Conservation (phyloP, 2,113 vertebrate species). For the Stomatorhinus ivindoensis region DNA sequence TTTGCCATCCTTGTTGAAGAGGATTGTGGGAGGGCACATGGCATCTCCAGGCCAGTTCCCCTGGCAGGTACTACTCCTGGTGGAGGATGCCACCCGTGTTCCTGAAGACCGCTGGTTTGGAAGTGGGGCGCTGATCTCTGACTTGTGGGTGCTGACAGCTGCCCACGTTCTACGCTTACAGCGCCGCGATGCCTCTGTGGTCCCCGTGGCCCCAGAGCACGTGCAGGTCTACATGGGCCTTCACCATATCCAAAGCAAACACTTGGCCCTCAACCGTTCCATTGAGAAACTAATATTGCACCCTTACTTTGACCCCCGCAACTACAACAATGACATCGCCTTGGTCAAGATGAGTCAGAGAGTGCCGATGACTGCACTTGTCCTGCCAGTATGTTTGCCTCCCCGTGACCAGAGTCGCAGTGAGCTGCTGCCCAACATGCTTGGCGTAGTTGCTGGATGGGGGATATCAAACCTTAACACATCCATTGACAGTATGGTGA, state of each 20-base stretch:
- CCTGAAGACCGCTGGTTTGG: constrained; percentile 87
- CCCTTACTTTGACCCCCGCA: constrained; percentile 77
- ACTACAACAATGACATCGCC: constrained; percentile 91
- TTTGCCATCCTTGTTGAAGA: constrained; percentile 72
- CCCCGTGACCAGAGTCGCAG: constrained; percentile 47
- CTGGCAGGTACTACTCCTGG: constrained; percentile 88
- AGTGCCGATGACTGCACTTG: constrained; percentile 57
- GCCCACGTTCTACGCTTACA: constrained; percentile 86
- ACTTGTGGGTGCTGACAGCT: constrained; percentile 83
- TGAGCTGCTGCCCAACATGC: constrained; percentile 61
- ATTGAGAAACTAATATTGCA: constrained; percentile 78
- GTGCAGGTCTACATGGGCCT: constrained; percentile 79
- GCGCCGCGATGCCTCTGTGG: constrained; percentile 72
- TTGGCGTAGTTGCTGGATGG: constrained; percentile 92
- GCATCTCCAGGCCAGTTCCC: constrained; percentile 82
- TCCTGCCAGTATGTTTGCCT: constrained; percentile 82
- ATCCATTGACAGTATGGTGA: constrained; percentile 57
- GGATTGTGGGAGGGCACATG: constrained; percentile 78
- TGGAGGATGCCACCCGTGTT: constrained; percentile 80
- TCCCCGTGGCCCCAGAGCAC: constrained; percentile 73
- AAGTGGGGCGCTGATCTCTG: constrained; percentile 82
- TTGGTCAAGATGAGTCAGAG: constrained; percentile 71
- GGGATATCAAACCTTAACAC: constrained; percentile 78
- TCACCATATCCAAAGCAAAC: constrained; percentile 65
- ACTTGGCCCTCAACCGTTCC: constrained; percentile 57